Conservation (phyloP, 2,113 vertebrate species). For the Indicator maculatus region DNA sequence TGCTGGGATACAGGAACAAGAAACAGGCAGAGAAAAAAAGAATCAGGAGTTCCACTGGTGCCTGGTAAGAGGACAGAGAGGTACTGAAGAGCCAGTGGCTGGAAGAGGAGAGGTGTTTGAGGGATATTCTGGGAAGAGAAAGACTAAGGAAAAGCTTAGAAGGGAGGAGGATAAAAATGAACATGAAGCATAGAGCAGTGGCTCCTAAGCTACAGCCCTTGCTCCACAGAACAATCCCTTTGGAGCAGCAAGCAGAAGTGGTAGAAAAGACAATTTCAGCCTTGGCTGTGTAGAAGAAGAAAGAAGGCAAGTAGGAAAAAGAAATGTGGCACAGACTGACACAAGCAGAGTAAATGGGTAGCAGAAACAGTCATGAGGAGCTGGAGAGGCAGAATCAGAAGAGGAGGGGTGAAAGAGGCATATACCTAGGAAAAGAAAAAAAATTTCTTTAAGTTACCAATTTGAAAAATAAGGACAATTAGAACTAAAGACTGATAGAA, state of each 20-base stretch:
- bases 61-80: background rate
- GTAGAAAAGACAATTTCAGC: slow-evolving; percentile 30
- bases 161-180: slow-evolving; percentile 27
- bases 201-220: slow-evolving; percentile 27
- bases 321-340: background rate
- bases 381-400: slow-evolving; percentile 2
- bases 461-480: background rate
- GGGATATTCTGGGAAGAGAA: slow-evolving; percentile 55
- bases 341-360: slow-evolving; percentile 9
- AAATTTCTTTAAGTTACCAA: background rate
- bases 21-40: slow-evolving; percentile 14
- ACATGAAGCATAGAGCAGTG: background rate
- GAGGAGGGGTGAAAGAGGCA: background rate
- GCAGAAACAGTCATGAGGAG: background rate
- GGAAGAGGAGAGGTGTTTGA: slow-evolving; percentile 32
- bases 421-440: background rate
- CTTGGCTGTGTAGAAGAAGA: slow-evolving; percentile 30
- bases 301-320: background rate
- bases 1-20: slow-evolving; percentile 8
- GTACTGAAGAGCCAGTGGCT: slow-evolving; percentile 22
- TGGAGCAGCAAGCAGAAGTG: slow-evolving; percentile 10
- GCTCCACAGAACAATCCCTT: slow-evolving; percentile 29
- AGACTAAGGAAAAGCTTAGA: slow-evolving; percentile 34
- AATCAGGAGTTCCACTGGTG: slow-evolving; percentile 13
- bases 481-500: background rate